Percentiles rank a stretch among this genome's conserved stretches.
These are phyloP conservation scores for Drosophila macrospina DNA, from an alignment of 2,888 invertebrate species.

Conservation along the genomic window DNA sequence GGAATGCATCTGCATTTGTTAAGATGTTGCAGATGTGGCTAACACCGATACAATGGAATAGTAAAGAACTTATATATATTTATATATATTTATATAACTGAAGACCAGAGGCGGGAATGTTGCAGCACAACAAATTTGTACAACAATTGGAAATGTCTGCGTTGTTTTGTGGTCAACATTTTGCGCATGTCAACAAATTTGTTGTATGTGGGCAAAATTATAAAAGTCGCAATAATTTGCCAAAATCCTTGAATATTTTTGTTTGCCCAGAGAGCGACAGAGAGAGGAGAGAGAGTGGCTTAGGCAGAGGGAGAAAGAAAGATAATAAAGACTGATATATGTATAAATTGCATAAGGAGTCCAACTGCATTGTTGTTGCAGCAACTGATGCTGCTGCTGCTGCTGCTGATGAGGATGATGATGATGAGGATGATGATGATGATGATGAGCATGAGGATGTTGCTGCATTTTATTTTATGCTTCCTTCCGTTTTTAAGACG, in stretches of 20 bases:
- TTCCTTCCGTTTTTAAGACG: constrained; percentile 75
- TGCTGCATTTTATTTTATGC: constrained; percentile 81
- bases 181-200: constrained; percentile 82
- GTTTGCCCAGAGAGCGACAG: constrained; percentile 14
- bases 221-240: constrained; percentile 78
- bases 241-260: constrained; percentile 75
- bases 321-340: constrained; percentile 16
- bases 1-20: constrained; percentile 58
- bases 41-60: constrained; percentile 25
- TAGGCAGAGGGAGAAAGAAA: not conserved
- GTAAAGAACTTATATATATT: not conserved
- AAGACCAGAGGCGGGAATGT: constrained; percentile 40
- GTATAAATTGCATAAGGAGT: constrained; percentile 22
- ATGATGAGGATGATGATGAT: constrained; percentile 40
- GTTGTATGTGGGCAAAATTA: constrained; percentile 64
- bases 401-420: constrained; percentile 28
- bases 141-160: constrained; percentile 66
- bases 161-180: constrained; percentile 47
- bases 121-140: constrained; percentile 70
- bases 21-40: constrained; percentile 68
- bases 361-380: constrained; percentile 37
- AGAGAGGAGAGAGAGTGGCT: not conserved
- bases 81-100: constrained; percentile 33
- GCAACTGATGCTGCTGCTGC: constrained; percentile 19
- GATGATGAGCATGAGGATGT: constrained; percentile 31